Evolutionary conservation across 2,113 vertebrate genomes (phyloP).

Genomic region (Telmatochromis sp.): DNA sequence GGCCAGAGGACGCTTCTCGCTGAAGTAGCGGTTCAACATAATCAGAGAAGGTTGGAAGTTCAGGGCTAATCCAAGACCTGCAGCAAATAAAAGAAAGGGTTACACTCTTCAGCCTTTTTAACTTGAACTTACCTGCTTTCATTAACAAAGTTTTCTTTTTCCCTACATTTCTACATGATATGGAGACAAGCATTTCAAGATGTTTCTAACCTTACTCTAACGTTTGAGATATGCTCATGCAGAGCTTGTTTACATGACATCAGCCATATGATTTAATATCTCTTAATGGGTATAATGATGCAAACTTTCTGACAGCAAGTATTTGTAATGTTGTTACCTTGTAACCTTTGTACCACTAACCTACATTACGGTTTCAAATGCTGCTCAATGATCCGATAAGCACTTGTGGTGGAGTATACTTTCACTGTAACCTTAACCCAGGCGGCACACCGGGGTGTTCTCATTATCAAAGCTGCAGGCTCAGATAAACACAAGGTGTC

Average conservation of each 20-base stretch:
- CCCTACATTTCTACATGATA: background rate
- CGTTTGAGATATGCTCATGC: background rate
- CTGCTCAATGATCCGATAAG: background rate
- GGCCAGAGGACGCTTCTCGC: conserved; percentile 83
- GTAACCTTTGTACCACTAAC: background rate
- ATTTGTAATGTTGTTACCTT: background rate
- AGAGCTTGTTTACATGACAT: background rate
- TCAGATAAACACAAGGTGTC: background rate
- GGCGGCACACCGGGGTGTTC: background rate
- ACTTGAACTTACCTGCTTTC: background rate
- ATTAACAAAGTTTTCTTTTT: background rate
- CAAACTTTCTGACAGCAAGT: background rate
- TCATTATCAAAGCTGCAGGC: background rate
- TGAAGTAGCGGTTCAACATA: conserved; percentile 95
- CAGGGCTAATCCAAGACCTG: conserved; percentile 89
- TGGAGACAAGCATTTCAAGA: background rate
- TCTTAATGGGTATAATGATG: background rate
- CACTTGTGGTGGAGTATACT: background rate
- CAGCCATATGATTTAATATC: background rate
- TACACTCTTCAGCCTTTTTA: background rate
- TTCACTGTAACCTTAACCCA: background rate
- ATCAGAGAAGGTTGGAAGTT: conserved; percentile 97
- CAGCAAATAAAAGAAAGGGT: background rate
- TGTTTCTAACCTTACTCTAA: background rate
- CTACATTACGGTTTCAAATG: background rate